These are phyloP conservation scores for Acholoe squamosa DNA, from an alignment of 2,888 invertebrate species.

Conservation along the genomic window DNA sequence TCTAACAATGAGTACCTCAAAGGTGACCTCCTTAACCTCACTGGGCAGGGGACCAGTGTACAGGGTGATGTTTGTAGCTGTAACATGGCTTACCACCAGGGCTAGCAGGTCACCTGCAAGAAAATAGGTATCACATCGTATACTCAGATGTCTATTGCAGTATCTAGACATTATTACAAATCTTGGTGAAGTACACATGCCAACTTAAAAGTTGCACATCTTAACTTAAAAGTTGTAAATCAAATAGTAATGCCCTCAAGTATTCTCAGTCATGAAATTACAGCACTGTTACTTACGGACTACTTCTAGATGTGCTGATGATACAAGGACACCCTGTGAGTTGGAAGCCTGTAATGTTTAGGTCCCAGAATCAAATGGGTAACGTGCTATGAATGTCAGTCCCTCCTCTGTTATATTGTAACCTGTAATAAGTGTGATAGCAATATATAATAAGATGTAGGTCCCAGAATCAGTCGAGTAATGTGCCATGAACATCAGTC, in stretches of 20 bases:
- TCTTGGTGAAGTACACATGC: no score
- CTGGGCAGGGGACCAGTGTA: slow-evolving; percentile 8
- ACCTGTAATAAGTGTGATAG: not conserved
- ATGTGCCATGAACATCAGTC: no score
- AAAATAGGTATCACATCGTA: no score
- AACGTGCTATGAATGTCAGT: not conserved
- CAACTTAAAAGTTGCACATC: no score
- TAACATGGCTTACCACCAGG: not conserved
- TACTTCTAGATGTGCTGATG: slow-evolving; percentile 11
- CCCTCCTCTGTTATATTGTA: not conserved
- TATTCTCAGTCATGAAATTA: not conserved
- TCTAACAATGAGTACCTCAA: slow-evolving; percentile 35
- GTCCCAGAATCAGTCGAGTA: no score
- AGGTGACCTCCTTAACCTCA: not conserved
- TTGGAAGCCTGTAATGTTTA: slow-evolving; percentile 33
- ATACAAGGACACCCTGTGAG: slow-evolving; percentile 33
- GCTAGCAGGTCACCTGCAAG: not conserved
- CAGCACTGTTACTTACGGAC: slow-evolving; percentile 19
- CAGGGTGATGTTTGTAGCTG: slow-evolving; percentile 15
- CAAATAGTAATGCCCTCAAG: no score
- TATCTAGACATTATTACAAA: no score
- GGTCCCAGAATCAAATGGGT: slow-evolving; percentile 45
- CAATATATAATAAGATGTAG: no score
- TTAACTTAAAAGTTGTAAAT: no score
- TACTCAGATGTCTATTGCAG: no score